Evolutionary conservation across 1,140 invertebrate species (phyloP).

Genomic region (Drosophila jambulina): DNA sequence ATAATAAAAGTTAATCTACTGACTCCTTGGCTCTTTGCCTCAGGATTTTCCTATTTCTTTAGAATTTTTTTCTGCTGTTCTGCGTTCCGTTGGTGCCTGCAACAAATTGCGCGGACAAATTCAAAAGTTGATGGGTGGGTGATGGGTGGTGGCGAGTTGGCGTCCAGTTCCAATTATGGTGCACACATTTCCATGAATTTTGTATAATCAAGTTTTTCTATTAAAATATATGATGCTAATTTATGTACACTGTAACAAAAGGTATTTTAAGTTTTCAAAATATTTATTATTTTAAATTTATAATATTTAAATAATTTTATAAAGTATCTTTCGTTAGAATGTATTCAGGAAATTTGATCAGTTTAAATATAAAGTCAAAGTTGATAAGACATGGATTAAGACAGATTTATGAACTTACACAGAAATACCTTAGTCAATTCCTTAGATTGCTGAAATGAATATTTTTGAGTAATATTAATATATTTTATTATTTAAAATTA

Average conservation of each 20-base stretch:
- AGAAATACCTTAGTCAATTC: too few species aligned
- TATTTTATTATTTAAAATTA: too few species aligned
- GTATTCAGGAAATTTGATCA: too few species aligned
- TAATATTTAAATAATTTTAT: too few species aligned
- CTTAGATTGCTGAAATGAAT: too few species aligned
- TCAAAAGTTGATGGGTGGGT: constrained; percentile 16
- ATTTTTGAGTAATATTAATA: too few species aligned
- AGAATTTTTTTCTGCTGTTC: constrained; percentile 1
- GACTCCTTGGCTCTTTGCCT: constrained; percentile 61
- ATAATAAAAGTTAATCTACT: constrained; percentile 85
- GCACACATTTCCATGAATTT: constrained; percentile 10
- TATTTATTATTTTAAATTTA: too few species aligned
- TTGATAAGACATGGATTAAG: too few species aligned
- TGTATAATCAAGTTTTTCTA: constrained; percentile 19
- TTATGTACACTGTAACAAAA: constrained; percentile 4
- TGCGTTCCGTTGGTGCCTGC: constrained; percentile 26
- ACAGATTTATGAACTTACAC: too few species aligned
- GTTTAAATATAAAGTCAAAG: too few species aligned
- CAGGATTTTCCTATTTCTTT: constrained; percentile 26
- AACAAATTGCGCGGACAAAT: constrained; percentile 62
- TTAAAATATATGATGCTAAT: constrained; percentile 18
- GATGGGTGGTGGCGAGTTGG: not conserved
- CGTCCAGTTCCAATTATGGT: constrained; percentile 1
- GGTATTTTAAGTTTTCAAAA: rapidly evolving
- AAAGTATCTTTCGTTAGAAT: too few species aligned